Evolutionary conservation across 2,888 invertebrate genomes (phyloP), one percentile per base, ranked within the genome.

Genomic region (Pheosia tremula): DNA sequence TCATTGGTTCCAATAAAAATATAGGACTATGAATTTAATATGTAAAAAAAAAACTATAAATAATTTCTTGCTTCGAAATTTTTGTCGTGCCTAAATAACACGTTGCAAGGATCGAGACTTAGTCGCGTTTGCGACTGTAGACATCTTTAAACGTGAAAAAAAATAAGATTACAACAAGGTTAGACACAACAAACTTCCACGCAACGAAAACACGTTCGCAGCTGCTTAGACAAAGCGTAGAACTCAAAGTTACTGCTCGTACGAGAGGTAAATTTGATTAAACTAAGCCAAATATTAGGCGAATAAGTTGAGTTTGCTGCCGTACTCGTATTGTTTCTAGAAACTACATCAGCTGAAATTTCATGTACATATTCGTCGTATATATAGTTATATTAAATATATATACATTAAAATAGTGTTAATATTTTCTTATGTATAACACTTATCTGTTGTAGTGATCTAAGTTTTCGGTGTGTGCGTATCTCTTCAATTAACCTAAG

Each of bases 221-320:
- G 52, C 24, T 52, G 47, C 57, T 67, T 55, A 52, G 59, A 70
- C 71, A 69, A 68, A 65, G 71, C 60, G 47, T 4, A 49, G 54
- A 63, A 64, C 62, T 63, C 68, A 67, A 68, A 60, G 60, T 73
- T 66, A 49, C 55, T 59, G 56, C 59, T 56, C 36, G 45, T 57
- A 56, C 57, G 61, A 52, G 50, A 24, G 52, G 24, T n/a, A 8
- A 5, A 52, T 73, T 64, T 64, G 57, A 61, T 64, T 68, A 65
- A 70, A 59, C 58, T 54, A 62, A 66, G 62, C 61, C 63, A 62
- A 62, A 61, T 58, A 64, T 61, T 68, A 57, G 10, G 57, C 10
- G 45, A 71, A 50, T 52, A 67, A 65, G 52, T 60, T 65, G 63
- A 45, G 9, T 58, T 54, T 36, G 50, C 58, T 45, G 61, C 39